A percentile compares a stretch with the other conserved stretches of the same genome.
phyloP scores from a whole-genome alignment of 2,888 invertebrate genomes.

The Acleris laterana region DNA sequence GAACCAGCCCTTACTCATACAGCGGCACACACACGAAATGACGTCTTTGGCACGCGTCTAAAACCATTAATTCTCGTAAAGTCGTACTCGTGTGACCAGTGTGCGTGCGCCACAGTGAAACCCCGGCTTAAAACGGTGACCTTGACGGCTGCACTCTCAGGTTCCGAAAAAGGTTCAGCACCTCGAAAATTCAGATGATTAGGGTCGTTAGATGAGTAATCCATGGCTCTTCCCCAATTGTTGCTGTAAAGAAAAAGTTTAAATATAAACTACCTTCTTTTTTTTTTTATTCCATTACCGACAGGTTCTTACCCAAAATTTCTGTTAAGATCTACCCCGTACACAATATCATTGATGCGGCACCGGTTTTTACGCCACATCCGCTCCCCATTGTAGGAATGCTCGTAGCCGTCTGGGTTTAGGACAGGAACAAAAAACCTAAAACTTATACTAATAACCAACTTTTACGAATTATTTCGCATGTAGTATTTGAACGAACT shows the following conservation, averaged over 20 bases:
- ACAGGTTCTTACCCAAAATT: conserved; percentile 87
- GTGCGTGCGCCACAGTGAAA: too few species aligned
- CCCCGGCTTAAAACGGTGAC: conserved; percentile 45
- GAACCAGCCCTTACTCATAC: too few species aligned
- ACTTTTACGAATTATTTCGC: background rate
- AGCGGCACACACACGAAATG: too few species aligned
- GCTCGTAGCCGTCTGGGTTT: conserved; percentile 95
- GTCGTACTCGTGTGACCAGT: too few species aligned
- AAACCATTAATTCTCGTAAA: too few species aligned
- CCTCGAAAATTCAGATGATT: conserved; percentile 69
- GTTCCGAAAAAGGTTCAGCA: conserved; percentile 69
- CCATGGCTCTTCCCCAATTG: conserved; percentile 73
- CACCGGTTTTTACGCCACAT: conserved; percentile 92
- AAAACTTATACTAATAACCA: conserved; percentile 12
- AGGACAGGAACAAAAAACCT: conserved; percentile 89
- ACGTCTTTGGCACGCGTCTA: too few species aligned
- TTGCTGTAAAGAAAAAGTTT: conserved; percentile 49
- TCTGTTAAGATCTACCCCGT: conserved; percentile 92
- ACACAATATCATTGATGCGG: conserved; percentile 78
- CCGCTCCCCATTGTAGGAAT: conserved; percentile 89
- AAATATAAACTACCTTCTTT: background rate
- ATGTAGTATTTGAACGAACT: background rate
- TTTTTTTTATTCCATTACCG: background rate
- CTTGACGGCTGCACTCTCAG: conserved; percentile 72
- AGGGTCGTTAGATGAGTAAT: conserved; percentile 59